A percentile compares a stretch with the other conserved stretches of the same genome.
phyloP scores from a whole-genome alignment of 2,888 invertebrate genomes.

The Clostera curtula region DNA sequence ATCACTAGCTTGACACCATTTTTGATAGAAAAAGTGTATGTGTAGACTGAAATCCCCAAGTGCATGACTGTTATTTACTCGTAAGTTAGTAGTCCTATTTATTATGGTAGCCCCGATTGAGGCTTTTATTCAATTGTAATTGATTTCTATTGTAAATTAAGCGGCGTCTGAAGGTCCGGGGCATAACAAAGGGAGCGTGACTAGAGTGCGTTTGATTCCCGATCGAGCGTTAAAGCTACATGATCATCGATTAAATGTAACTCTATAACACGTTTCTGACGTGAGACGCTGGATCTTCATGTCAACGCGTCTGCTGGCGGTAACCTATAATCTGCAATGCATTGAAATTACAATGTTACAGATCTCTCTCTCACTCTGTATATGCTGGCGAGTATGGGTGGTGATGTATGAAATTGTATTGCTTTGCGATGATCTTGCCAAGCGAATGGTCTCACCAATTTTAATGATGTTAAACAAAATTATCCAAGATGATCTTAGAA shows the following conservation, averaged over 20 bases:
- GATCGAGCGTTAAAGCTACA: background rate
- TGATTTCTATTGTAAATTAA: slow-evolving; percentile 6
- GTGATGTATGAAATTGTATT: slow-evolving; percentile 56
- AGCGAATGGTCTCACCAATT: slow-evolving; percentile 32
- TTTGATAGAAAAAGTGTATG: slow-evolving; percentile 42
- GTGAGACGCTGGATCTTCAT: slow-evolving; percentile 9
- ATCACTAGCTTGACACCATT: slow-evolving; percentile 58
- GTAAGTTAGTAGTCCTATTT: slow-evolving; percentile 19
- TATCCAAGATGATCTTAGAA: slow-evolving; percentile 3
- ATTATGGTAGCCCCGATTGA: slow-evolving; percentile 18
- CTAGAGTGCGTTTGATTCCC: slow-evolving; percentile 4
- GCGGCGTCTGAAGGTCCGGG: slow-evolving; percentile 7
- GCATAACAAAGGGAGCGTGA: slow-evolving; percentile 3
- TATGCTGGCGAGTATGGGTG: slow-evolving; percentile 57
- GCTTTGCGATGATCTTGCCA: slow-evolving; percentile 27
- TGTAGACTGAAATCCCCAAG: slow-evolving; percentile 27
- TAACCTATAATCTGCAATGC: slow-evolving; percentile 33
- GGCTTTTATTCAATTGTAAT: slow-evolving; percentile 8
- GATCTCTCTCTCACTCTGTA: slow-evolving; percentile 26
- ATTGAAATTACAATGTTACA: slow-evolving; percentile 27
- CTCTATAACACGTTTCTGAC: slow-evolving; percentile 3
- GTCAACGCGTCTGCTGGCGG: slow-evolving; percentile 38
- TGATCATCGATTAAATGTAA: slow-evolving; percentile 5
- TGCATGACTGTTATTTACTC: slow-evolving; percentile 30
- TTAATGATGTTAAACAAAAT: slow-evolving; percentile 7